Evolutionary conservation across 2,113 vertebrate genomes (phyloP), one percentile per base, ranked within the genome.

Genomic region (Australoheros scitulus): DNA sequence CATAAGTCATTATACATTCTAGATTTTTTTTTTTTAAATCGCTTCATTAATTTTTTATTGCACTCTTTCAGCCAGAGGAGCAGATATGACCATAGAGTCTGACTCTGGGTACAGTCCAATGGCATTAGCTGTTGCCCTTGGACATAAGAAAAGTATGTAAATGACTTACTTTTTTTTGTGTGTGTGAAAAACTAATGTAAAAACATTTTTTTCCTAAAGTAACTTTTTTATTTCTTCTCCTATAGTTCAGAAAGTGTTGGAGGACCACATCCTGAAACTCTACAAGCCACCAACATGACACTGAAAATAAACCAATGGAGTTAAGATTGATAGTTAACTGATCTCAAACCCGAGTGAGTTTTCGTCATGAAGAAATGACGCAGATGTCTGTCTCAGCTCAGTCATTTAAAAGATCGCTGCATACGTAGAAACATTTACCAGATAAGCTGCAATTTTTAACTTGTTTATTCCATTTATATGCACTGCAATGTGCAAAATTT

Each of bases 51-150:
- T 63, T 65, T 13, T 17, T 59, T 13, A 2, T 26, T 5, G 0
- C 76, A 2, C 29, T 85, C 20, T 82, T 86, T 80, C 65, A 95
- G 91, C 82, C 6, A 90, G 92, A 84, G 98, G 98, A 0, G 98
- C 98, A 0, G 98, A 99, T 86, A 95, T 99, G 84, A 99, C 97
- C 1, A 97, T 96, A 0, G 98, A 99, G 84, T 97, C 98, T 0
- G 98, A 99, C 81, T 98, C 98, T 2, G 98, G 98, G 0, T 99
- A 99, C 87, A 99, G 97, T 65, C 97, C 98, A 0, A 97, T 99
- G 96, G 98, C 98, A 24, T 96, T 99, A 10, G 97, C 98, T 0
- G 97, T 99, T 61, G 97, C 98, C 2, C 83, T 99, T 43, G 97
- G 98, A 24, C 96, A 97, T 92, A 97, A 97, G 90, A 98, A 97